Evolutionary conservation across 2,888 invertebrate genomes (phyloP), one percentile per base, ranked within the genome.

Genomic region (Pediacus dermestoides): DNA sequence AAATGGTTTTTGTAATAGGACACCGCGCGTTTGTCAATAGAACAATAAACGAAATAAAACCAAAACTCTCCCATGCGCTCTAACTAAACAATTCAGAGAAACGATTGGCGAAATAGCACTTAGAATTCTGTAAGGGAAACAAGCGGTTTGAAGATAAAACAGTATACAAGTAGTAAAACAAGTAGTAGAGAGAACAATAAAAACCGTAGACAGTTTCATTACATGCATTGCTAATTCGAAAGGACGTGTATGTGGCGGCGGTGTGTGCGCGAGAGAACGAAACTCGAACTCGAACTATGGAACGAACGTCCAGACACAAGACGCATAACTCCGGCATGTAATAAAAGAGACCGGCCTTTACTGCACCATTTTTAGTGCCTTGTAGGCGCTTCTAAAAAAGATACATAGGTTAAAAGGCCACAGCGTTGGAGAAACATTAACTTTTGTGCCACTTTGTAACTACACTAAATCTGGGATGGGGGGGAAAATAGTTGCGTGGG

Each of bases 251-350:
- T 39, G 36, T 11, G n/a, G n/a, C n/a, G n/a, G n/a, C n/a, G n/a
- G 28, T 28, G 28, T 28, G 14, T 28, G 28, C 21, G 28, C 14
- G 12, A 13, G 11, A 14, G 12, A 13, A 4, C 10, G 4, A 4
- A 9, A 28, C 10, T 28, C 9, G 4, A 4, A n/a, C 10, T 9
- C 10, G 23, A 9, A 23, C 23, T 10, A 23, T 23, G 23, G 23
- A 28, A 11, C 14, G 28, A 18, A 37, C 49, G 50, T 43, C 50
- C 55, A 58, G 56, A 56, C 55, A 50, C 46, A 52, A 56, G 55
- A 55, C 54, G 53, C 52, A 55, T 55, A 55, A 57, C 52, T 54
- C 46, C 40, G n/a, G n/a, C n/a, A 47, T 39, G 38, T 39, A 54
- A 46, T 53, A 56, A 56, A 57, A 57, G 52, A 55, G 28, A 13